phyloP scores from a whole-genome alignment of 2,888 invertebrate species.

The Hipparchia semele region DNA sequence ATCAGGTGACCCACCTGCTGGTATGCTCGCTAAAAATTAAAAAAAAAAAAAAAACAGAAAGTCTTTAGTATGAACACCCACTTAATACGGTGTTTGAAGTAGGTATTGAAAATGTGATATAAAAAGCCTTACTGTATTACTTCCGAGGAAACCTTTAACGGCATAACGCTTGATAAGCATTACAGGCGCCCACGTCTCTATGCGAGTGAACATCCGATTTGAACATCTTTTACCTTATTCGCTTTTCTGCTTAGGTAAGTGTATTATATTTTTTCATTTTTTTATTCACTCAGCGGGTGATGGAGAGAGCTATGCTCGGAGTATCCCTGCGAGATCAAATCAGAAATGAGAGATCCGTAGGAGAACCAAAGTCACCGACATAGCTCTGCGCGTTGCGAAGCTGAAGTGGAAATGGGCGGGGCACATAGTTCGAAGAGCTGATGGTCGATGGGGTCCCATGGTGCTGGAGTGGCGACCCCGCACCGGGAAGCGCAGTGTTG shows the following conservation, averaged over 20 bases:
- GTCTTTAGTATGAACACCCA: not conserved
- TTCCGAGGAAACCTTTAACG: conserved; percentile 4
- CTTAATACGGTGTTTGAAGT: not conserved
- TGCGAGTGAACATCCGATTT: conserved; percentile 6
- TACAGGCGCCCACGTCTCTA: conserved; percentile 6
- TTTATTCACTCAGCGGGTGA: not conserved
- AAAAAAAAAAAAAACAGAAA: not conserved
- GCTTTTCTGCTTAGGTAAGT: not conserved
- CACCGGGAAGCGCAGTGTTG: too few species aligned
- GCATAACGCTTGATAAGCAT: conserved; percentile 11
- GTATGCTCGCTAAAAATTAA: too few species aligned
- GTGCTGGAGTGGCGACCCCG: too few species aligned
- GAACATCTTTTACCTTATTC: not conserved
- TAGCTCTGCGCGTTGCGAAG: too few species aligned
- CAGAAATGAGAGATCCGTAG: too few species aligned
- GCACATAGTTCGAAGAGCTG: too few species aligned
- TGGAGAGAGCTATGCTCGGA: too few species aligned
- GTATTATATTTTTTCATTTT: not conserved
- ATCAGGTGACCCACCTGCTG: too few species aligned
- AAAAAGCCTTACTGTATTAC: conserved; percentile 3
- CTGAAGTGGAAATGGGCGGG: too few species aligned
- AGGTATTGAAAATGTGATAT: conserved; percentile 2
- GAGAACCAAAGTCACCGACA: too few species aligned
- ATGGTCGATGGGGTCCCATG: too few species aligned
- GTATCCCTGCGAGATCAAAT: too few species aligned